Percentiles rank a stretch among this genome's conserved stretches.
phyloP scores from a whole-genome alignment of 2,888 invertebrate species.

The Falcaria lacertinaria region DNA sequence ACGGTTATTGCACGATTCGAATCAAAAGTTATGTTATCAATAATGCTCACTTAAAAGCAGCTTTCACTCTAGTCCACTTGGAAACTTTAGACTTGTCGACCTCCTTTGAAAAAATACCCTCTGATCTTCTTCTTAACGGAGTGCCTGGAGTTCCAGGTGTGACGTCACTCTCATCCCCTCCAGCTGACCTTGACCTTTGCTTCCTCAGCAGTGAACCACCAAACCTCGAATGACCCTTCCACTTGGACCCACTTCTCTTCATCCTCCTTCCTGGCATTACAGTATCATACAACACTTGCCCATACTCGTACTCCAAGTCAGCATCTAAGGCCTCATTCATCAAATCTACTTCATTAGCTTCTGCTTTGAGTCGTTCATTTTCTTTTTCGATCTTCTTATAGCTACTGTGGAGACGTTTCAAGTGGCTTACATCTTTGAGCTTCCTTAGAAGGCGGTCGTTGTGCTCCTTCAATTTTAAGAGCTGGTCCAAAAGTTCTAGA shows the following conservation, averaged over 20 bases:
- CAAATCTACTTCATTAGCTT: slow-evolving; percentile 55
- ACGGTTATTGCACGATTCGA: too few species aligned
- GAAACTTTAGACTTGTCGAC: slow-evolving; percentile 83
- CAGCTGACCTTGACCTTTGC: slow-evolving; percentile 84
- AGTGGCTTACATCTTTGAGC: slow-evolving; percentile 85
- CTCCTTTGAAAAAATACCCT: slow-evolving; percentile 62
- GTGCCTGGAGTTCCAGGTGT: slow-evolving; percentile 54
- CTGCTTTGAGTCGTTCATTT: slow-evolving; percentile 55
- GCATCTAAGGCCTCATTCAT: slow-evolving; percentile 74
- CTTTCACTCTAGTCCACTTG: slow-evolving; percentile 94
- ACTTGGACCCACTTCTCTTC: slow-evolving; percentile 73
- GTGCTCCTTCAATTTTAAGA: slow-evolving; percentile 85
- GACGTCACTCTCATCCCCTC: slow-evolving; percentile 80
- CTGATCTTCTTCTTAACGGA: slow-evolving; percentile 60
- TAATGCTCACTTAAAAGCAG: slow-evolving; percentile 87
- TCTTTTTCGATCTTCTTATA: slow-evolving; percentile 73
- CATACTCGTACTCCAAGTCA: slow-evolving; percentile 82
- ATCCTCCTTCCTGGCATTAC: slow-evolving; percentile 79
- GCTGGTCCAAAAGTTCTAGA: slow-evolving; percentile 87
- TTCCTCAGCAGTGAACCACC: slow-evolving; percentile 76
- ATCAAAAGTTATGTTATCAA: too few species aligned
- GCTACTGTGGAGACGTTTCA: slow-evolving; percentile 82
- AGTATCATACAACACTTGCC: slow-evolving; percentile 82
- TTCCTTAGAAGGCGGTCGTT: slow-evolving; percentile 84
- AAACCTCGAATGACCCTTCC: slow-evolving; percentile 66